A percentile compares a stretch with the other conserved stretches of the same genome.
Evolutionary conservation across 2,113 vertebrate species (phyloP).

Genomic region (Elanus axillaris): DNA sequence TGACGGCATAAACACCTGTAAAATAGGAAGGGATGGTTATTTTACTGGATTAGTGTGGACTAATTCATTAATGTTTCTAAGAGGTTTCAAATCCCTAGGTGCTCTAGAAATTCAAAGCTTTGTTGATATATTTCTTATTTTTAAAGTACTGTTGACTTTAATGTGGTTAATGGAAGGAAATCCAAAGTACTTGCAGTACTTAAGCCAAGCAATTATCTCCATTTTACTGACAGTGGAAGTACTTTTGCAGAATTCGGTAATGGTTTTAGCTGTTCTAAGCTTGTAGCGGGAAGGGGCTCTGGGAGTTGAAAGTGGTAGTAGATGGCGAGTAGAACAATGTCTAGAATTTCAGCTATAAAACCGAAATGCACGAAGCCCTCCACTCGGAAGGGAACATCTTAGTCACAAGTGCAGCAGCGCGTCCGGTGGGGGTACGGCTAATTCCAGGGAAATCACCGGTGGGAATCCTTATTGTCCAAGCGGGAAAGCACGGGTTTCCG

Average conservation of each 20-base stretch:
- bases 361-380: not conserved
- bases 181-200: not conserved
- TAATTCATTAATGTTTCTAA: not conserved
- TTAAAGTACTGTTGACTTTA: not conserved
- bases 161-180: not conserved
- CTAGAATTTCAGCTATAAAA: not conserved
- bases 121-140: not conserved
- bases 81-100: not conserved
- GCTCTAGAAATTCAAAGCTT: not conserved
- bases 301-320: not conserved
- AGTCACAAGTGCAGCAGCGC: accelerated
- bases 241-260: not conserved
- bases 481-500: accelerated
- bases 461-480: not conserved
- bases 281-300: not conserved
- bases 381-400: accelerated
- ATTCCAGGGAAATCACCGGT: accelerated
- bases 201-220: not conserved
- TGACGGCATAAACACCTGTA: not conserved
- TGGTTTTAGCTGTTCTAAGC: not conserved
- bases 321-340: accelerated
- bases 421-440: accelerated
- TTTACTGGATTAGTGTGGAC: not conserved
- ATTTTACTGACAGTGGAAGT: not conserved
- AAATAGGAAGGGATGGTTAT: not conserved